These are phyloP conservation scores for Emys orbicularis DNA, from an alignment of 2,797 vertebrate genomes.

Conservation along the genomic window DNA sequence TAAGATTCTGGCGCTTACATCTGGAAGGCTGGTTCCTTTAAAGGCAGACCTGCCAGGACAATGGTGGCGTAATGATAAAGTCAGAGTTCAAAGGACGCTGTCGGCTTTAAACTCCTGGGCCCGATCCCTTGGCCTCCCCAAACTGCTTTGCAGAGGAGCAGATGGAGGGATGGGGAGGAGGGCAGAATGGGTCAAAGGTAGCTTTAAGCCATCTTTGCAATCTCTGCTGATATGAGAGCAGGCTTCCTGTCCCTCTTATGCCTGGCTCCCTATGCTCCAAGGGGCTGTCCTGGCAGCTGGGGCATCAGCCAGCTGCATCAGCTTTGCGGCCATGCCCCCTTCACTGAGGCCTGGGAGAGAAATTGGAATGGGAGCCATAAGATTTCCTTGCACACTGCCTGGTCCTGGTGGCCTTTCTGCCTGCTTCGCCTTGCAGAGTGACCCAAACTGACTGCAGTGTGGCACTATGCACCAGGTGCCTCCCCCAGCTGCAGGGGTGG, in stretches of 20 bases:
- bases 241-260: too few relatives aligned
- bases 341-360: not conserved
- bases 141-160: not conserved
- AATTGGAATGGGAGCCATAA: too few relatives aligned
- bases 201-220: not conserved
- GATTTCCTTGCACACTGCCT: not conserved
- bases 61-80: not conserved
- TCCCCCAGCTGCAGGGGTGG: too few relatives aligned
- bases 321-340: not conserved
- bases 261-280: not conserved
- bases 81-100: not conserved
- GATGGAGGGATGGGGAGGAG: too few relatives aligned
- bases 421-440: not conserved
- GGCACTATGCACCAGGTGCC: not conserved
- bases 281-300: not conserved
- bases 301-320: not conserved
- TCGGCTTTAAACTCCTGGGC: not conserved
- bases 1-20: not conserved
- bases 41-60: not conserved
- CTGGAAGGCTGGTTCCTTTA: not conserved
- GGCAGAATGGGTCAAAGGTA: too few relatives aligned
- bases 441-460: not conserved
- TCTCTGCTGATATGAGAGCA: not conserved
- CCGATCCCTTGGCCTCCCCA: not conserved
- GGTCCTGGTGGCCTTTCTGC: not conserved